Percentiles rank a stretch among this genome's conserved stretches.
These are phyloP conservation scores for Brienomyrus brachyistius DNA, from an alignment of 2,113 vertebrate genomes.

Conservation along the genomic window DNA sequence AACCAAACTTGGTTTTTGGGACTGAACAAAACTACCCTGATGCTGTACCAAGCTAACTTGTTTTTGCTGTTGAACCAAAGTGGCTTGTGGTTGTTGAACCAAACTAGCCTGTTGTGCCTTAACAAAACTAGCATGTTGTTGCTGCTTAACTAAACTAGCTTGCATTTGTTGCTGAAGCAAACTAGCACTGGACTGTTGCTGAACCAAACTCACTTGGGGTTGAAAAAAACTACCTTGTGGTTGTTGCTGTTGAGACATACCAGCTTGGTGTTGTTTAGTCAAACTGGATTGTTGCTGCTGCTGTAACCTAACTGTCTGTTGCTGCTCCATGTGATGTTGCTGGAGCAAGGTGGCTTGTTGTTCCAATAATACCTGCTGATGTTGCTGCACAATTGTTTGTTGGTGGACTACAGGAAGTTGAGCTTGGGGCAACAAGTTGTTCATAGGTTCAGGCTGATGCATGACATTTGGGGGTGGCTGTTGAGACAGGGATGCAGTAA, in stretches of 20 bases:
- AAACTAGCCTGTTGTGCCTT: constrained; percentile 37
- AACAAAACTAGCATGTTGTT: background rate
- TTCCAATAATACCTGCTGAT: constrained; percentile 55
- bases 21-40: constrained; percentile 34
- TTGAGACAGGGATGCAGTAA: constrained; percentile 45
- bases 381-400: constrained; percentile 50
- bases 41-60: constrained; percentile 35
- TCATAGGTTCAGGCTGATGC: constrained; percentile 51
- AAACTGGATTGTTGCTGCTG: constrained; percentile 34
- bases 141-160: constrained; percentile 35
- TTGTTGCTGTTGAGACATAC: constrained; percentile 20
- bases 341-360: constrained; percentile 47
- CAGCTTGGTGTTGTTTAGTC: constrained; percentile 15
- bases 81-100: constrained; percentile 27
- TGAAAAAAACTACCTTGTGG: background rate
- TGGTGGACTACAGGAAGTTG: constrained; percentile 49
- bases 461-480: constrained; percentile 52
- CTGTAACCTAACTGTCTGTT: constrained; percentile 46
- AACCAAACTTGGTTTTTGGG: constrained; percentile 13
- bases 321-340: constrained; percentile 51
- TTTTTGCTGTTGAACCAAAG: constrained; percentile 36
- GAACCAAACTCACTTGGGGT: constrained; percentile 38
- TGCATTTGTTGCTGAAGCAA: constrained; percentile 51
- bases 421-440: constrained; percentile 50
- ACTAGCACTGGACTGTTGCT: constrained; percentile 51